These are phyloP conservation scores for Scomber colias DNA, from an alignment of 2,113 vertebrate species.

Conservation along the genomic window DNA sequence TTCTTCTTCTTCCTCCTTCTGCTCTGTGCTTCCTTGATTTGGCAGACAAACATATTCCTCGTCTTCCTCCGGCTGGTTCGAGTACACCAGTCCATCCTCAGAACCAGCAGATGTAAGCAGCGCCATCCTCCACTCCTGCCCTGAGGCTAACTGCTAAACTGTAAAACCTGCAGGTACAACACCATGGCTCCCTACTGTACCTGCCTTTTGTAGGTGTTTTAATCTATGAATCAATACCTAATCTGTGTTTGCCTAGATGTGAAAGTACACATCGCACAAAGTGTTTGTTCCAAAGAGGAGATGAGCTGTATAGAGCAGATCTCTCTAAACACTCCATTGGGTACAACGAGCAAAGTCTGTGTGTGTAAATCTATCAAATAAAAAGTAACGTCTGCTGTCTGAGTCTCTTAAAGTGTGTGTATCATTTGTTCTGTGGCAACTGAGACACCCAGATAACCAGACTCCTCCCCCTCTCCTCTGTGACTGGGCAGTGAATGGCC, in stretches of 20 bases:
- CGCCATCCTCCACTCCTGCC: conserved; percentile 57
- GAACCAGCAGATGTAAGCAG: conserved; percentile 30
- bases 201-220: conserved; percentile 13
- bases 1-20: conserved; percentile 43
- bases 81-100: conserved; percentile 50
- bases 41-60: conserved; percentile 55
- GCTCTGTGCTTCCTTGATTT: conserved; percentile 33
- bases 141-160: conserved; percentile 33
- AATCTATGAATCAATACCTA: conserved; percentile 8
- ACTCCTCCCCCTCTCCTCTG: conserved; percentile 68
- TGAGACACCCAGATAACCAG: conserved; percentile 28
- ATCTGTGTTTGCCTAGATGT: conserved; percentile 1
- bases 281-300: neutral
- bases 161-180: conserved; percentile 24
- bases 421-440: conserved; percentile 50
- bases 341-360: conserved; percentile 3
- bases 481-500: conserved; percentile 57
- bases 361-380: conserved; percentile 1
- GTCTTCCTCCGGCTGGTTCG: conserved; percentile 34
- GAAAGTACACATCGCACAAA: conserved; percentile 4
- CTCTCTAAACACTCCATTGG: conserved; percentile 37
- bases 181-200: conserved; percentile 44
- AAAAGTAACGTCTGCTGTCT: conserved; percentile 16
- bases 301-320: neutral
- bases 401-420: conserved; percentile 45